These are phyloP conservation scores for Siphlonurus alternatus DNA, from an alignment of 2,888 invertebrate species.

Conservation along the genomic window DNA sequence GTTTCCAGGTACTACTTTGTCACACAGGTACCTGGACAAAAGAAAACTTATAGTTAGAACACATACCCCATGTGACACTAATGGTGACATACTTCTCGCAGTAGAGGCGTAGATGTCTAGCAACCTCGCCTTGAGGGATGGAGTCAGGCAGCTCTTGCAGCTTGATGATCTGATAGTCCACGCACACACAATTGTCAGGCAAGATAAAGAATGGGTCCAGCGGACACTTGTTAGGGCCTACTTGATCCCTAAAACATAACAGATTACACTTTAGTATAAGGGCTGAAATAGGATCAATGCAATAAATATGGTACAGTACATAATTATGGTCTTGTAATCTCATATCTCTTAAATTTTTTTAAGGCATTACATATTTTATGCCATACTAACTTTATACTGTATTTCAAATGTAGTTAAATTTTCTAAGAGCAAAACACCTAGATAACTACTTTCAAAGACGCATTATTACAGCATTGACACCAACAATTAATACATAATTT, in stretches of 20 bases:
- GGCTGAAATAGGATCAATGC: no score
- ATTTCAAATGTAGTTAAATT: no score
- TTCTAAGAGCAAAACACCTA: no score
- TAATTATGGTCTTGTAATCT: no score
- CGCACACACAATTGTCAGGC: slow-evolving; percentile 93
- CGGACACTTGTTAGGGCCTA: slow-evolving; percentile 83
- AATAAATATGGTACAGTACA: no score
- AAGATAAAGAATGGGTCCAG: slow-evolving; percentile 96
- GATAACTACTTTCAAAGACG: no score
- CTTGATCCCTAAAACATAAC: slow-evolving; percentile 67
- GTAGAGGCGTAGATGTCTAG: slow-evolving; percentile 86
- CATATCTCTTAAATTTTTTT: no score
- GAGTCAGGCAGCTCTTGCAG: slow-evolving; percentile 90
- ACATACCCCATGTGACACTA: not conserved
- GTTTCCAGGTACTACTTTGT: slow-evolving; percentile 91
- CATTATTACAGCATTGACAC: not conserved
- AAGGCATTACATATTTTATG: no score
- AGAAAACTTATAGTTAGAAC: not conserved
- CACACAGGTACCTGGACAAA: slow-evolving; percentile 54
- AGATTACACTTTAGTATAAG: not conserved
- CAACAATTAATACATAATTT: not conserved
- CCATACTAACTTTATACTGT: no score
- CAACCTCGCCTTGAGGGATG: slow-evolving; percentile 95
- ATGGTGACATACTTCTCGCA: slow-evolving; percentile 51
- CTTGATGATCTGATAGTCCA: slow-evolving; percentile 96